Conservation (phyloP, 2,888 invertebrate species). For the Choreutis nemorana region DNA sequence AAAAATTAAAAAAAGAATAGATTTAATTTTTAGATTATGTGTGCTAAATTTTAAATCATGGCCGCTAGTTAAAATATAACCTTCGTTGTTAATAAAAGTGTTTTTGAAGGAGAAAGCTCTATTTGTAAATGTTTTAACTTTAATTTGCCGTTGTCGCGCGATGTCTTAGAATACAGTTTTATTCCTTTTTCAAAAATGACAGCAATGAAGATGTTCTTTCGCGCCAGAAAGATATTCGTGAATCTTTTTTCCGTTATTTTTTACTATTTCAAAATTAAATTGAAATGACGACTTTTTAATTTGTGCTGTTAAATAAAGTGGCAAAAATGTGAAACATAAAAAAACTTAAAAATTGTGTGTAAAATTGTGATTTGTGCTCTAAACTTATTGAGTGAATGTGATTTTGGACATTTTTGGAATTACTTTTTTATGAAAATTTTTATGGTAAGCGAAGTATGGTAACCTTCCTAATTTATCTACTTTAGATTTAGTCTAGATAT, state of each 20-base stretch:
- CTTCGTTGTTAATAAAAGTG: slow-evolving; percentile 25
- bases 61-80: slow-evolving; percentile 26
- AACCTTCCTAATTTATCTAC: too few species aligned
- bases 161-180: slow-evolving; percentile 17
- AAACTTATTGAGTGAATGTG: slow-evolving; percentile 12
- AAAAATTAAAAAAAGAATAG: slow-evolving; percentile 9
- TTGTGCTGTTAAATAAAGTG: slow-evolving; percentile 18
- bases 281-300: slow-evolving; percentile 47
- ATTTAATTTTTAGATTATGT: slow-evolving; percentile 12
- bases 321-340: slow-evolving; percentile 29
- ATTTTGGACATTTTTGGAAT: slow-evolving; percentile 14
- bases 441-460: too few species aligned
- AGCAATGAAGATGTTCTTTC: slow-evolving; percentile 31
- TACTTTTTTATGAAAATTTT: too few species aligned
- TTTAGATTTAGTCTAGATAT: too few species aligned
- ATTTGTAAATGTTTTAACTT: slow-evolving; percentile 12
- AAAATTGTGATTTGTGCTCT: slow-evolving; percentile 16
- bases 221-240: slow-evolving; percentile 55
- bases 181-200: slow-evolving; percentile 33
- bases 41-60: slow-evolving; percentile 27
- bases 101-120: slow-evolving; percentile 21
- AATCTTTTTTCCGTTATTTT: slow-evolving; percentile 36
- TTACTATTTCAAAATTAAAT: slow-evolving; percentile 57
- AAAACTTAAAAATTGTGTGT: slow-evolving; percentile 6
- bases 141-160: slow-evolving; percentile 8